phyloP scores from a whole-genome alignment of 2,797 vertebrate species.

The Cynodonichthys magdalenae region DNA sequence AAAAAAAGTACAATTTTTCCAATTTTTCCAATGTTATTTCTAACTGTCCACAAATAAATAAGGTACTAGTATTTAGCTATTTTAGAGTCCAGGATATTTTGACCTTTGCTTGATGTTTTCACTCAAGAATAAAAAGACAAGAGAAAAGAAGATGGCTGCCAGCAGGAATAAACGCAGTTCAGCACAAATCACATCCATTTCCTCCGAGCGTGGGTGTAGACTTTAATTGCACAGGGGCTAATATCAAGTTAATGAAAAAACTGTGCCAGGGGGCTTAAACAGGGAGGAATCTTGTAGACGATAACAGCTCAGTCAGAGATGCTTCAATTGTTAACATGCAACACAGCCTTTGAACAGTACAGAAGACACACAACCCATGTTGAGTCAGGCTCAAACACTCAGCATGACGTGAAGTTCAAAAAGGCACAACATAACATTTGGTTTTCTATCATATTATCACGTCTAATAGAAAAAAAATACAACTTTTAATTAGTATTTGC shows the following conservation, averaged over 20 bases:
- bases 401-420: constrained; percentile 15
- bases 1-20: not conserved
- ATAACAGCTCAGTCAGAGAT: constrained; percentile 57
- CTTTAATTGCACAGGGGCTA: constrained; percentile 72
- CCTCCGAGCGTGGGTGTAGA: constrained; percentile 45
- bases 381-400: constrained; percentile 13
- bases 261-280: constrained; percentile 66
- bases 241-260: constrained; percentile 76
- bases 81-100: not conserved
- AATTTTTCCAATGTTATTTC: not conserved
- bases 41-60: not conserved
- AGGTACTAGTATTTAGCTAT: not conserved
- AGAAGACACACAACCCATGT: not conserved
- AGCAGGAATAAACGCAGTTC: constrained; percentile 14
- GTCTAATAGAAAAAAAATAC: not conserved
- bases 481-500: not conserved
- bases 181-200: constrained; percentile 25
- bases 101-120: constrained; percentile 12
- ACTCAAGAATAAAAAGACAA: constrained; percentile 40
- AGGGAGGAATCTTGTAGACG: constrained; percentile 52
- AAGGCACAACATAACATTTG: not conserved
- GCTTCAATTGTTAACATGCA: constrained; percentile 40
- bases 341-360: constrained; percentile 38
- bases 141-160: constrained; percentile 28
- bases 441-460: not conserved